These are phyloP conservation scores for Horisme vitalbata DNA, from an alignment of 2,888 invertebrate genomes.

Conservation along the genomic window DNA sequence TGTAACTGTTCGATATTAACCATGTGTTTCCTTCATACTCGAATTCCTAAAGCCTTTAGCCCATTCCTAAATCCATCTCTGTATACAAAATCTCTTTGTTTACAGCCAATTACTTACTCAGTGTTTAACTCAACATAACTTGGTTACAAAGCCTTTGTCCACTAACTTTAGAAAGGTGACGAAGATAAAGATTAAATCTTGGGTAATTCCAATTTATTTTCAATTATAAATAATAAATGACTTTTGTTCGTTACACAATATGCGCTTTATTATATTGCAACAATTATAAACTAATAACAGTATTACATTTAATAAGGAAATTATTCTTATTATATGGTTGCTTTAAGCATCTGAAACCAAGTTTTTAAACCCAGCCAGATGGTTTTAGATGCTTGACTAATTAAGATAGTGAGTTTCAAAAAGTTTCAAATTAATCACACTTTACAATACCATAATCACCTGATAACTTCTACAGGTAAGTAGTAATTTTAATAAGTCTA, in stretches of 20 bases:
- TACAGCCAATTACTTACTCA: constrained; percentile 7
- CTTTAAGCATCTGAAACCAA: constrained; percentile 42
- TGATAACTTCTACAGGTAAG: no score
- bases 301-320: constrained; percentile 31
- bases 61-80: constrained; percentile 3
- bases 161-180: not conserved
- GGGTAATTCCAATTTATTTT: constrained; percentile 24
- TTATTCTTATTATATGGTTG: constrained; percentile 19
- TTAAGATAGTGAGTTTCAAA: not conserved
- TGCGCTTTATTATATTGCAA: constrained; percentile 45
- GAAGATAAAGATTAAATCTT: constrained; percentile 16
- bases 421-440: no score
- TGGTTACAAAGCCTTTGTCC: constrained; percentile 13
- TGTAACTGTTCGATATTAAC: no score
- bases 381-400: constrained; percentile 42
- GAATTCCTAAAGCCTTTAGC: not conserved
- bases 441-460: no score
- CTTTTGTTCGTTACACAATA: constrained; percentile 37
- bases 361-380: constrained; percentile 45
- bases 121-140: constrained; percentile 11
- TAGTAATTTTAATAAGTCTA: no score
- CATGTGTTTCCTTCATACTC: no score
- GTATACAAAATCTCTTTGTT: not conserved
- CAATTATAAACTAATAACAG: constrained; percentile 40
- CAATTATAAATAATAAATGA: constrained; percentile 39